Percentiles rank a stretch among this genome's conserved stretches.
phyloP scores from a whole-genome alignment of 2,888 invertebrate genomes.

The Lymantria dispar region DNA sequence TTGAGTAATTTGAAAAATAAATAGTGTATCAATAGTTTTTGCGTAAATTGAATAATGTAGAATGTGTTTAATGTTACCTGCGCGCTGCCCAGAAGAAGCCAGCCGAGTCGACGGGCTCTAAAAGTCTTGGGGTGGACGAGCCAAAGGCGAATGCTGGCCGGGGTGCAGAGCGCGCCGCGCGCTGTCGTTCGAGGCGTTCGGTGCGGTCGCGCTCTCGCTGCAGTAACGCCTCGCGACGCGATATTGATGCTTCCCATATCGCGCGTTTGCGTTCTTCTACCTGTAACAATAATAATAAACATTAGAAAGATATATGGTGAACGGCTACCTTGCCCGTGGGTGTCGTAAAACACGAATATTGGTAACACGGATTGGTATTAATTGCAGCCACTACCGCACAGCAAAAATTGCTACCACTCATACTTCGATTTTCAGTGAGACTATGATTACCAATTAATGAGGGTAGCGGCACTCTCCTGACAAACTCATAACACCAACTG shows the following conservation, averaged over 20 bases:
- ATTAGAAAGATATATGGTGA: too few species aligned
- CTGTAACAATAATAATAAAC: slow-evolving; percentile 47
- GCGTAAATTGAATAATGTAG: neutral
- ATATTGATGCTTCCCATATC: slow-evolving; percentile 94
- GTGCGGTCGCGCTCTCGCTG: slow-evolving; percentile 93
- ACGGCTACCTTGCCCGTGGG: too few species aligned
- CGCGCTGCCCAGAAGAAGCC: slow-evolving; percentile 93
- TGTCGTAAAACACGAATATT: too few species aligned
- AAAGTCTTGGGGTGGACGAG: slow-evolving; percentile 93
- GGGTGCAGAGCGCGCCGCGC: slow-evolving; percentile 87
- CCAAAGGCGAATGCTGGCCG: slow-evolving; percentile 92
- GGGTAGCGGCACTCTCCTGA: too few species aligned
- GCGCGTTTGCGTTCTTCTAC: slow-evolving; percentile 95
- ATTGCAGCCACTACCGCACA: too few species aligned
- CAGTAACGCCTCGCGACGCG: slow-evolving; percentile 92
- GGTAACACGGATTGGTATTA: too few species aligned
- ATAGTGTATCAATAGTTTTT: too few species aligned
- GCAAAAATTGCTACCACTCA: too few species aligned
- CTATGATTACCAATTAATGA: too few species aligned
- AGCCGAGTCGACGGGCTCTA: slow-evolving; percentile 91
- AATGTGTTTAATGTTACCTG: slow-evolving; percentile 68
- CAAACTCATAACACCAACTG: too few species aligned
- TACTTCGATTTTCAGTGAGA: too few species aligned
- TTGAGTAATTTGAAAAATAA: too few species aligned
- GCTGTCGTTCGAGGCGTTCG: slow-evolving; percentile 90